Evolutionary conservation across 2,797 vertebrate genomes (phyloP).

Genomic region (Manis pentadactyla): DNA sequence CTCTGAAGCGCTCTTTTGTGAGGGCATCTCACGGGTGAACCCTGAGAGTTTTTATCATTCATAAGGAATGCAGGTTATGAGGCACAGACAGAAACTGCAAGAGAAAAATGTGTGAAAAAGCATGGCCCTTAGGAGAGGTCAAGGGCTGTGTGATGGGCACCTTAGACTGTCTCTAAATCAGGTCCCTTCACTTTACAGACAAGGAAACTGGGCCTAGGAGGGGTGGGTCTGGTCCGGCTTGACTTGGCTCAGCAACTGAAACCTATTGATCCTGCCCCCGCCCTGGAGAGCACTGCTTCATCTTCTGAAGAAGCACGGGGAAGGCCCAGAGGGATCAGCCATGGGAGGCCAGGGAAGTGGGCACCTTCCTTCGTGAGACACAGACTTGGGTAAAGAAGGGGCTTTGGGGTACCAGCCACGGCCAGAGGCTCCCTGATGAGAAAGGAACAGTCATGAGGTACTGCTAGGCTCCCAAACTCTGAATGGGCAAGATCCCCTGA

Average conservation of each 20-base stretch:
- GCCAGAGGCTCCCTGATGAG: not conserved
- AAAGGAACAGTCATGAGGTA: not conserved
- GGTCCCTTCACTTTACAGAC: not conserved
- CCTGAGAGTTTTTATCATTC: not conserved
- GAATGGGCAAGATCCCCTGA: not conserved
- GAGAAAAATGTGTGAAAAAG: not conserved
- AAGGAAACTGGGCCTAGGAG: not conserved
- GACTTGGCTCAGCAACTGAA: not conserved
- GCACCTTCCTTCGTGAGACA: not conserved
- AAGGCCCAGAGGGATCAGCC: not conserved
- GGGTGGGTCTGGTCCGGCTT: not conserved
- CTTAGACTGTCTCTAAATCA: not conserved
- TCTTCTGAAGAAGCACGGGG: not conserved
- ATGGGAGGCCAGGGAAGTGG: not conserved
- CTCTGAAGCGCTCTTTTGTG: constrained; percentile 21
- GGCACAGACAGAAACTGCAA: not conserved
- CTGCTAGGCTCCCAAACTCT: not conserved
- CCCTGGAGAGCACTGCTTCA: not conserved
- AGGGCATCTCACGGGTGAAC: not conserved
- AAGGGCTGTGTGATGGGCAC: not conserved
- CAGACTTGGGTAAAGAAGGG: not conserved
- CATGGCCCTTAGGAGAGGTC: not conserved
- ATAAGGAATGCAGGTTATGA: not conserved
- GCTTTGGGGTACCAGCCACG: not conserved
- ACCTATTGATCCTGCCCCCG: not conserved